phyloP scores from a whole-genome alignment of 1,140 invertebrate genomes.

The Lepidurus couesii region DNA sequence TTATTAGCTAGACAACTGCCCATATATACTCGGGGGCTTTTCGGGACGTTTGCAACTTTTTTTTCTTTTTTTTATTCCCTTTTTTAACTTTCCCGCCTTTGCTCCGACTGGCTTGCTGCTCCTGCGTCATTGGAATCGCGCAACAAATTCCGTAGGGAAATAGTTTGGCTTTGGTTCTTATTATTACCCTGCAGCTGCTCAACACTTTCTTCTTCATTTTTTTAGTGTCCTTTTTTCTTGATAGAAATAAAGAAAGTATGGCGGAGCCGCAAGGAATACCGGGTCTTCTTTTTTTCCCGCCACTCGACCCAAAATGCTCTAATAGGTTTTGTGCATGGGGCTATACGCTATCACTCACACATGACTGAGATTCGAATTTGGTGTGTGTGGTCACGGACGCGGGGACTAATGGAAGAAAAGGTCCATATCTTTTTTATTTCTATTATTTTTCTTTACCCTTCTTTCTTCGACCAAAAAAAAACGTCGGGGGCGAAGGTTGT shows the following conservation, averaged over 20 bases:
- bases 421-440: not conserved
- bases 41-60: not conserved
- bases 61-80: not conserved
- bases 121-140: not conserved
- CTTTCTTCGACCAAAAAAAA: not conserved
- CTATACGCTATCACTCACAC: slow-evolving; percentile 3
- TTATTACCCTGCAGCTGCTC: slow-evolving; percentile 15
- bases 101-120: not conserved
- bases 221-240: no score
- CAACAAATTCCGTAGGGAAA: not conserved
- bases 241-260: no score
- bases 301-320: no score
- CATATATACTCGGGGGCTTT: not conserved
- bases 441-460: not conserved
- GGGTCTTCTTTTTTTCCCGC: not conserved
- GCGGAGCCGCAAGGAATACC: not conserved
- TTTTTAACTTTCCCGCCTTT: not conserved
- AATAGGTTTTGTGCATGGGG: not conserved
- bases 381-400: slow-evolving; percentile 5
- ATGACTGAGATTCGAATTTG: not conserved
- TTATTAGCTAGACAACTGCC: slow-evolving; percentile 17
- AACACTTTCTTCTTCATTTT: slow-evolving; percentile 10
- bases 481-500: not conserved
- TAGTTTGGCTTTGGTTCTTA: slow-evolving; percentile 7
- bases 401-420: no score